phyloP scores from a whole-genome alignment of 2,888 invertebrate genomes.

The Chymomyza procnemis region DNA sequence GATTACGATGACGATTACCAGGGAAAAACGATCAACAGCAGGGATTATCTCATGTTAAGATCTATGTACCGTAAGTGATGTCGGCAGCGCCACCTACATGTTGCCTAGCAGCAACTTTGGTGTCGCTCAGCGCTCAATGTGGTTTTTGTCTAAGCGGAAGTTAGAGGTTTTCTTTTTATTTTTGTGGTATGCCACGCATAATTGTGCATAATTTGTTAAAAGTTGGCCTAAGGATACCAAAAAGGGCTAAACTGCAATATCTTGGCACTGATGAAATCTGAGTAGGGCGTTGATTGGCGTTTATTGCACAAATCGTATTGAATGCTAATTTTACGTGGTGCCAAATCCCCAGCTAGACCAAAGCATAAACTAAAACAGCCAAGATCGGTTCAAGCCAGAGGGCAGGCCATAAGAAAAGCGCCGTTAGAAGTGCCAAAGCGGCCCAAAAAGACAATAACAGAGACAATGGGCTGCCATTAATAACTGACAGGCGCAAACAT shows the following conservation, averaged over 20 bases:
- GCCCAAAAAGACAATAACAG: neutral
- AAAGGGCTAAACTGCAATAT: neutral
- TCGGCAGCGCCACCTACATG: slow-evolving; percentile 70
- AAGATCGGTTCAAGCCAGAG: neutral
- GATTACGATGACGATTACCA: slow-evolving; percentile 31
- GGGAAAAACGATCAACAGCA: neutral
- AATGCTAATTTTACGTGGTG: slow-evolving; percentile 71
- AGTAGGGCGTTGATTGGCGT: slow-evolving; percentile 70
- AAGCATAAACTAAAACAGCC: neutral
- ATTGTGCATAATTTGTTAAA: slow-evolving; percentile 55
- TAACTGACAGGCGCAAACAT: slow-evolving; percentile 58
- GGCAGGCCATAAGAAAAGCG: slow-evolving; percentile 35
- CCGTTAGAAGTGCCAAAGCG: slow-evolving; percentile 50
- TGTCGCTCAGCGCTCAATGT: neutral
- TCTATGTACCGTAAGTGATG: slow-evolving; percentile 56
- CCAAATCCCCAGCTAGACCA: neutral
- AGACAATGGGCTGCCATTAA: slow-evolving; percentile 68
- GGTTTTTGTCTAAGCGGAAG: slow-evolving; percentile 25
- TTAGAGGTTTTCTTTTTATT: slow-evolving; percentile 16
- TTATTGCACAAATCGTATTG: slow-evolving; percentile 62
- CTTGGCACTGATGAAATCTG: slow-evolving; percentile 6
- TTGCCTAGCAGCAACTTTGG: slow-evolving; percentile 4
- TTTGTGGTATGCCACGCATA: slow-evolving; percentile 33
- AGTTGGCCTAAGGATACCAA: neutral
- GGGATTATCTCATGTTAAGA: slow-evolving; percentile 29